Base-by-base conservation (phyloP, 2,113 vertebrate species). In the Siniperca knerii region DNA sequence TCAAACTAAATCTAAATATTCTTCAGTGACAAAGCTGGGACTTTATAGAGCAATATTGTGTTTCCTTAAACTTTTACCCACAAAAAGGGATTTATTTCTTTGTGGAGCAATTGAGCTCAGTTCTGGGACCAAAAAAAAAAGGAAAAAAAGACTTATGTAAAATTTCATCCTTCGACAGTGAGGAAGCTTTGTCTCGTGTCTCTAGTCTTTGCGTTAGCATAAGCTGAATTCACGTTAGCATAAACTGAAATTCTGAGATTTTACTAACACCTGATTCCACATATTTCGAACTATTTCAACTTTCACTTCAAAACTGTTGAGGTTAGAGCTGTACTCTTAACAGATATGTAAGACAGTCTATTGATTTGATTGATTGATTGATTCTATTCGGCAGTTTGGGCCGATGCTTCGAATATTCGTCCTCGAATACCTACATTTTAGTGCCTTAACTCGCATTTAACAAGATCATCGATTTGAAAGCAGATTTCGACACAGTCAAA, bases 41-140 rank as follows among this genome's bases (percentile, higher is more conserved):
- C 13, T 44, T 69, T 23, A 48, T 33, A n/a, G 1, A 58, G 70
- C 2, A 5, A 12, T n/a, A 11, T 2, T 40, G 37, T 61, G 35
- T 29, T 75, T 75, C 8, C 48, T 50, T 57, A 57, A 77, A 80
- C 68, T 71, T 72, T 81, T 52, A 37, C 11, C 1, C 42, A 62
- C 46, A 79, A 65, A 82, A 52, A 37, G 13, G 57, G 44, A 40
- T 69, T 60, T 52, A 35, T 64, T 52, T 65, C 23, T 54, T 33
- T 48, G 46, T 37, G 54, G 50, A 50, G 29, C 13, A 48, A 48
- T 46, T 57, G 52, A 67, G 25, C n/a, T 48, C n/a, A 21, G 6
- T 13, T 23, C 0, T 42, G 64, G 33, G 42, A 58, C 21, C 16
- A 18, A 52, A 0, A 16, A 15, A 29, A 29, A 29, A 29, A 29